Evolutionary conservation across 2,888 invertebrate species (phyloP), one percentile per base, ranked within the genome.

Genomic region (Cremastinae sp.): DNA sequence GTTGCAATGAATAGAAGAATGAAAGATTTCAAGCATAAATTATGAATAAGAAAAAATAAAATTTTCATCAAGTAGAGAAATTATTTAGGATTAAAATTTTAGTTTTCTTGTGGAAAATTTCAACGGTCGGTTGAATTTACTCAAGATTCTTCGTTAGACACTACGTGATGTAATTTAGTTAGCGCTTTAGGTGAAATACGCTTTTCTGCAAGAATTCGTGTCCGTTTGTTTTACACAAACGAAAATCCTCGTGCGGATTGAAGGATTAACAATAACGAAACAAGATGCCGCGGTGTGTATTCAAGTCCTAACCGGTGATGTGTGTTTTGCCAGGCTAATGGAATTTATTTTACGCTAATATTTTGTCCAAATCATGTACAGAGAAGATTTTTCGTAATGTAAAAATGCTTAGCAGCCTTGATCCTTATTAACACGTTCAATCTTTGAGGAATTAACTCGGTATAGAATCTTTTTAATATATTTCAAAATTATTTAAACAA

Each of bases 301-400:
- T 56, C 20, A 4, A 39, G 28, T 22, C 18, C 45, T 47, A 55
- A 3, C 53, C 28, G 14, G 3, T 14, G 47, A 55, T n/a, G 55
- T 51, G 51, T 43, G 14, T 39, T 43, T 53, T 10, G 2, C 16
- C 22, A 7, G 14, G 14, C 47, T 49, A 73, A 45, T 18, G 39
- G 35, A 22, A 55, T 59, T 59, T 47, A 41, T 49, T 28, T 35
- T 22, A 45, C 47, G 70, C 41, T 65, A 70, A 75, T 70, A 14
- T 10, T 59, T 70, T 65, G 65, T 65, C 47, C 37, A 65, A 59
- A 75, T 59, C 62, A n/a, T 28, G n/a, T 7, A 41, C 43, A 64
- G 53, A 47, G 58, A 65, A 53, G 41, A 53, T 51, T 10, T 18
- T 39, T 9, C 9, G 28, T 47, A 16, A 37, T 43, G 35, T 39